Percentiles rank a stretch among this genome's conserved stretches.
These are phyloP conservation scores for Cryptocephalus moraei DNA, from an alignment of 2,888 invertebrate genomes.

Conservation along the genomic window DNA sequence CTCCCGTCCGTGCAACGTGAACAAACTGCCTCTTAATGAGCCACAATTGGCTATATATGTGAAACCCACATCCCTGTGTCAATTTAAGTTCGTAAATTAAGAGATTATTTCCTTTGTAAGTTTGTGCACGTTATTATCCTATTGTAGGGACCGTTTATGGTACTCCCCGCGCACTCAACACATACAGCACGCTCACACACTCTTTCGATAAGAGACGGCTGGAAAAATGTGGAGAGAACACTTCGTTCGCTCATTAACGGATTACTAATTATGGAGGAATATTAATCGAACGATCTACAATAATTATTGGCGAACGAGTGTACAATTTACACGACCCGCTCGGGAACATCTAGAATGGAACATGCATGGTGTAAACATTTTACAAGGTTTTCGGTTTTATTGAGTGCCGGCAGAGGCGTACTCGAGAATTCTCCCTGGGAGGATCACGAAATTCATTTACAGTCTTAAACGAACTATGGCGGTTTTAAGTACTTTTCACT, in stretches of 20 bases:
- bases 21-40: conserved; percentile 33
- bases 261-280: neutral
- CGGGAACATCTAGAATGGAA: conserved; percentile 2
- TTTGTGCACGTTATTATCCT: conserved; percentile 39
- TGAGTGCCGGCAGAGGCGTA: neutral
- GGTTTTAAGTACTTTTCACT: no score
- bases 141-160: conserved; percentile 24
- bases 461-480: no score
- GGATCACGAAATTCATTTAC: no score
- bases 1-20: neutral
- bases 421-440: no score
- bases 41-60: conserved; percentile 39
- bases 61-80: conserved; percentile 39
- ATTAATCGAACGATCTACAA: conserved; percentile 5
- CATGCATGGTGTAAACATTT: neutral
- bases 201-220: conserved; percentile 11
- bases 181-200: conserved; percentile 12
- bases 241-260: no score
- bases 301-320: conserved; percentile 2
- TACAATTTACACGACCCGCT: neutral
- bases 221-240: no score
- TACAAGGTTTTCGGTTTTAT: neutral
- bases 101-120: conserved; percentile 39
- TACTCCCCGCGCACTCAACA: conserved; percentile 11
- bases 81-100: conserved; percentile 40